Percentiles rank a stretch among this genome's conserved stretches.
These are phyloP conservation scores for Parthenolecanium corni DNA, from an alignment of 2,888 invertebrate species.

Conservation along the genomic window DNA sequence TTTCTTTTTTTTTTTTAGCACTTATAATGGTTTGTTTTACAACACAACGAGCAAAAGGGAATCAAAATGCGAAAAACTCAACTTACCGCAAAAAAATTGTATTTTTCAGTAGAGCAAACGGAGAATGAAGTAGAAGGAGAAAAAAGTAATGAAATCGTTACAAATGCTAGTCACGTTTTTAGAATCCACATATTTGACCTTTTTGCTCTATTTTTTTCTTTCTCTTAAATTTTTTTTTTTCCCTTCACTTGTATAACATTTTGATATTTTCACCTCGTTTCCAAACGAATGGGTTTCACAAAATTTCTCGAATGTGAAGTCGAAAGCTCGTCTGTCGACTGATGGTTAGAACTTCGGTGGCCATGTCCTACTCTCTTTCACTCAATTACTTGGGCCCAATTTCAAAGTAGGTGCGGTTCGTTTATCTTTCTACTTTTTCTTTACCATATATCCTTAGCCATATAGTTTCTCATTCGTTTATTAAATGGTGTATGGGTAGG, in stretches of 20 bases:
- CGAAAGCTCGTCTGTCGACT: neutral
- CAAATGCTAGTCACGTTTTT: neutral
- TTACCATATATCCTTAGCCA: no score
- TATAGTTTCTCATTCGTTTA: no score
- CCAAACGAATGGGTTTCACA: neutral
- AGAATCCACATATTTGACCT: neutral
- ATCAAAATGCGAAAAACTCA: no score
- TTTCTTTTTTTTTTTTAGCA: no score
- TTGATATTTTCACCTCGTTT: constrained; percentile 17
- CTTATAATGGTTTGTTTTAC: no score
- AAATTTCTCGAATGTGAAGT: constrained; percentile 10
- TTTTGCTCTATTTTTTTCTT: neutral
- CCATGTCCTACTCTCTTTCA: neutral
- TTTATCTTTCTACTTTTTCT: no score
- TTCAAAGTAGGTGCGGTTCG: neutral
- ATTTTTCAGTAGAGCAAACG: no score
- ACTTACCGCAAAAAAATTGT: no score
- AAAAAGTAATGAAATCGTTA: neutral
- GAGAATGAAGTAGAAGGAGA: neutral
- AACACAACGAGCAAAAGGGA: no score
- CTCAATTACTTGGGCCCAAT: constrained; percentile 10
- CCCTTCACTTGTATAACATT: constrained; percentile 2
- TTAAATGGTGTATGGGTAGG: no score
- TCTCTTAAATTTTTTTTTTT: neutral
- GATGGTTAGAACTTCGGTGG: neutral